Evolutionary conservation across 1,140 invertebrate species (phyloP), one percentile per base, ranked within the genome.

Genomic region (Ostrea denselamellosa): DNA sequence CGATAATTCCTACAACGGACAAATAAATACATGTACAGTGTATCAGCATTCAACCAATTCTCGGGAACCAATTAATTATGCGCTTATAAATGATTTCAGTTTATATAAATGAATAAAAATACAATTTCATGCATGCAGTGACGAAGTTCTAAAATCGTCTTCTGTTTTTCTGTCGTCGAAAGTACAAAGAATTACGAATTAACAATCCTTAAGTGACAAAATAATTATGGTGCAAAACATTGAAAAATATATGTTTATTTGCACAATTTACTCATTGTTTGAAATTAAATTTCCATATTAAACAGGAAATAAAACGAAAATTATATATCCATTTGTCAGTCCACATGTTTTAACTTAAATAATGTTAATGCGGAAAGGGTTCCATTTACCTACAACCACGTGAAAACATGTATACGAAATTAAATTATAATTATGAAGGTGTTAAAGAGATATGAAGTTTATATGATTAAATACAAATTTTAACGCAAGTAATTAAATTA

Each of bases 241-340:
- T 28, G 12, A 77, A 77, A 71, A 71, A 77, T 28, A 34, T 14
- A 77, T 77, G 68, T 77, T 77, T 17, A 28, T 25, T 77, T 77
- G 68, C 28, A 77, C 68, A 77, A 77, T 77, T 77, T 34, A 77
- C 28, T 77, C 25, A 77, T 77, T 77, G 68, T 77, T 77, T 77
- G 9, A 34, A 77, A 62, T n/a, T 62, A 19, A 62, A 77, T 77
- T 77, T 77, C 28, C 68, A 34, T 28, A 28, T 77, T 28, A 77
- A 77, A 25, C 22, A 62, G 68, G 68, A 77, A 77, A 77, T 34
- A 77, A 77, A 34, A 77, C 68, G 14, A 25, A 77, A 77, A 28
- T 77, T 28, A 77, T 14, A 77, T 77, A 77, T 77, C 68, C 28
- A 77, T 34, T 34, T 22, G 68, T 8, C 68, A 77, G 28, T 28